These are phyloP conservation scores for Eilema depressum DNA, from an alignment of 2,888 invertebrate species.

Conservation along the genomic window DNA sequence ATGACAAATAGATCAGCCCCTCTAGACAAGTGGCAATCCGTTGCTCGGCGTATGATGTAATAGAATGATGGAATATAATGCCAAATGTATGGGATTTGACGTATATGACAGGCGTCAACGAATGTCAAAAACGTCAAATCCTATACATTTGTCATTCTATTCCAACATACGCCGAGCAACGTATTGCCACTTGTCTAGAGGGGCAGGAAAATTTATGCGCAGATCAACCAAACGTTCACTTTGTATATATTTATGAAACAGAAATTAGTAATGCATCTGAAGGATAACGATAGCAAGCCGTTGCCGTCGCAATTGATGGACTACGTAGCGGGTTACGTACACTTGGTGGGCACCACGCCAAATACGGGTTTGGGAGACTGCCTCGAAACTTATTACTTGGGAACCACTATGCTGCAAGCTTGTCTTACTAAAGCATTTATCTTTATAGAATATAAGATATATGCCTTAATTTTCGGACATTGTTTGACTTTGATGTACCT, in stretches of 20 bases:
- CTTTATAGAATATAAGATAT: conserved; percentile 22
- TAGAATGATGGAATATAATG: too few relatives aligned
- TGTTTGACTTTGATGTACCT: too few relatives aligned
- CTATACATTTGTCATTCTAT: too few relatives aligned
- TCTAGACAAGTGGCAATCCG: too few relatives aligned
- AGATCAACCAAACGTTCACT: not conserved
- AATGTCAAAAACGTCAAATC: too few relatives aligned
- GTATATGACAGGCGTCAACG: too few relatives aligned
- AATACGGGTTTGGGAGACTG: conserved; percentile 41
- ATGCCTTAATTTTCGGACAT: not conserved
- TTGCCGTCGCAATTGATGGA: conserved; percentile 50
- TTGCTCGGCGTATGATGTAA: too few relatives aligned
- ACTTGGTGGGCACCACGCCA: conserved; percentile 45
- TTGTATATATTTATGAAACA: not conserved
- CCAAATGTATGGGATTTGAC: too few relatives aligned
- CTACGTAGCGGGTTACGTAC: conserved; percentile 42
- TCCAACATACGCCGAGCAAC: too few relatives aligned
- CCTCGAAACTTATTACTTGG: conserved; percentile 45
- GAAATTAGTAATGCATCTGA: conserved; percentile 41
- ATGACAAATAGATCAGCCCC: too few relatives aligned
- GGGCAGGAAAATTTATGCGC: too few relatives aligned
- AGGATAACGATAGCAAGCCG: conserved; percentile 49
- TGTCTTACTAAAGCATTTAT: conserved; percentile 47
- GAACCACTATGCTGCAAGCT: conserved; percentile 21
- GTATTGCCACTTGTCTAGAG: too few relatives aligned